Base-by-base conservation (phyloP, 2,113 vertebrate species). In the Camelus bactrianus region DNA sequence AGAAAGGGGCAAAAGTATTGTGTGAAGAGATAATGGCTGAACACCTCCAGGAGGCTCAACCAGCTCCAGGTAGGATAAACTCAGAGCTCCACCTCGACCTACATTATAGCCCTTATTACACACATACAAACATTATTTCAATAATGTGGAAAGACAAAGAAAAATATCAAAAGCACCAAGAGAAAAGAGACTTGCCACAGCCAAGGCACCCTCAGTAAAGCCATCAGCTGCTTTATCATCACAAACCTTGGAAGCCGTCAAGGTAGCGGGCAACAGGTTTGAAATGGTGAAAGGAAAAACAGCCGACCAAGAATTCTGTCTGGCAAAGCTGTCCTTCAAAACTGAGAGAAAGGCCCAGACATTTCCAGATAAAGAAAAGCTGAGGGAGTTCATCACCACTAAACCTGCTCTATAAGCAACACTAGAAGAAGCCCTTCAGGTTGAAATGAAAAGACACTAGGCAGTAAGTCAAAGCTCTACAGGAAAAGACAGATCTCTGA, bases 391-490 rank as follows among this genome's bases (percentile, higher is more conserved):
- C 9, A 12, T 28, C 4, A 8, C 20, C 1, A 6, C 52, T 54
- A 14, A 75, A n/a, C 35, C 15, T 14, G 8, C 52, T 22, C 20
- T 10, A 3, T 24, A 7, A 80, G 52, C 54, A 60, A 17, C 14
- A 4, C 0, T n/a, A 20, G 26, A 30, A 20, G 20, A 48, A 76
- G 14, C 28, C 14, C 50, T 58, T 94, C 2, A 9, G 80, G 60
- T 5, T 32, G 79, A 19, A 58, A 65, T 11, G 28, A 65, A 85
- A 58, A 65, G 12, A 5, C 52, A 28, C 16, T 6, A 13, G 81
- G 26, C 4, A 1, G 54, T 54, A 42, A 28, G 8, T 7, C 9
- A 24, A 28, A 22, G 42, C 20, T 17, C 24, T 6, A 1, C 0
- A 17, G 13, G 38, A 35, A 70, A n/a, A 28, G 9, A 54, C 26